These are phyloP conservation scores for Vulpes lagopus DNA, from an alignment of 2,113 vertebrate species.

Conservation along the genomic window DNA sequence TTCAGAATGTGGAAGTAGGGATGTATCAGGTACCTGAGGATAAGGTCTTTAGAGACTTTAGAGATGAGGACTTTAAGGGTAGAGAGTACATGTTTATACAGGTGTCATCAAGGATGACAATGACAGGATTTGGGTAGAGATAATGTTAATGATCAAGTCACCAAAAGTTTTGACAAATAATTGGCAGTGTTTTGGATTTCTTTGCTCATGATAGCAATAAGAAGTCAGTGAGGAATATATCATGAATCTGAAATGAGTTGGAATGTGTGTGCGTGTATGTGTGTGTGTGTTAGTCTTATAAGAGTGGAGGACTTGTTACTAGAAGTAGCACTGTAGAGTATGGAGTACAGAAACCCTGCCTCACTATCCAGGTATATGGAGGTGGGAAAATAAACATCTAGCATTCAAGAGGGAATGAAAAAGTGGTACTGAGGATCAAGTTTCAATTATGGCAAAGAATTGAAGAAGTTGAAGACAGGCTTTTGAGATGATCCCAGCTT, in stretches of 20 bases:
- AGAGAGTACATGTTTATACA: background rate
- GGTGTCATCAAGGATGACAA: background rate
- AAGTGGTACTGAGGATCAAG: too few relatives aligned
- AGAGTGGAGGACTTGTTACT: background rate
- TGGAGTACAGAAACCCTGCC: background rate
- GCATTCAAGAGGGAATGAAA: background rate
- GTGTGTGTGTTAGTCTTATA: background rate
- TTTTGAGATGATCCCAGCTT: background rate
- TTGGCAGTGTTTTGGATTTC: background rate
- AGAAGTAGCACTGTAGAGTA: background rate
- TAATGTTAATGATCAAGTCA: background rate
- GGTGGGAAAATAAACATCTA: background rate
- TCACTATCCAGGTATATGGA: fast-evolving
- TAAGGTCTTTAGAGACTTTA: background rate
- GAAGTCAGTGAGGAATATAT: background rate
- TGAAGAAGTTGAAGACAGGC: background rate
- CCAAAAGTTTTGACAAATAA: background rate
- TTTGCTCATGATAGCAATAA: background rate
- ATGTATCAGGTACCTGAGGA: background rate
- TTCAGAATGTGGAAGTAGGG: background rate
- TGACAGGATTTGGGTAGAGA: background rate
- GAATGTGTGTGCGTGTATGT: background rate
- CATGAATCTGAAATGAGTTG: background rate
- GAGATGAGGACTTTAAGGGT: background rate
- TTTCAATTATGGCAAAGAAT: background rate